Percentiles rank a stretch among this genome's conserved stretches.
Conservation (phyloP, 2,888 invertebrate genomes). For the Nephrocerus scutellatus region DNA sequence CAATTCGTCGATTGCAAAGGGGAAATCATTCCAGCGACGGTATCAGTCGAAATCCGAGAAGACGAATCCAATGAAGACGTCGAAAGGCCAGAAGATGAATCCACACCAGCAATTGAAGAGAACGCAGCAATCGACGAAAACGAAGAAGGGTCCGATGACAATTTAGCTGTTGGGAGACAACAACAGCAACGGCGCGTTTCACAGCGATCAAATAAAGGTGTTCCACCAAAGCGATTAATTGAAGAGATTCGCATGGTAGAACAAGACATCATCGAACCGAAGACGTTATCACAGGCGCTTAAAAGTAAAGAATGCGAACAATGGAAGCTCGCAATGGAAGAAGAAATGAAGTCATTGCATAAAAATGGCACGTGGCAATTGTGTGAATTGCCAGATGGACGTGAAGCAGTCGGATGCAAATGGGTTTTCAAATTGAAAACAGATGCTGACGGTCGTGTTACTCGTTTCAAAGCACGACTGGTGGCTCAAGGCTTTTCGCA, state of each 20-base stretch:
- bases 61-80: too few species aligned
- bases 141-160: too few species aligned
- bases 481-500: slow-evolving; percentile 10
- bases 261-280: too few species aligned
- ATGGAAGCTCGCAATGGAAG: slow-evolving; percentile 3
- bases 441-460: slow-evolving; percentile 12
- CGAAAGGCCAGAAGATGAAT: too few species aligned
- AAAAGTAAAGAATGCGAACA: not conserved
- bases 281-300: too few species aligned
- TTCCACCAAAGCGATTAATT: slow-evolving; percentile 4
- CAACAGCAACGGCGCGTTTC: too few species aligned
- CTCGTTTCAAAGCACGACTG: slow-evolving; percentile 7
- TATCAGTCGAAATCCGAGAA: too few species aligned
- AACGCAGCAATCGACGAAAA: too few species aligned
- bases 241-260: not conserved
- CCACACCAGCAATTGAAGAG: too few species aligned
- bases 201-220: slow-evolving; percentile 5
- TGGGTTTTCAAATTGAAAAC: slow-evolving; percentile 14
- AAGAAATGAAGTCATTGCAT: not conserved
- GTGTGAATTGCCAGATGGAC: slow-evolving; percentile 16
- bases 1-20: too few species aligned
- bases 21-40: too few species aligned
- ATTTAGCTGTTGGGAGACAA: too few species aligned
- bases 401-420: slow-evolving; percentile 22
- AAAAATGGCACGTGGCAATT: not conserved